A percentile compares a stretch with the other conserved stretches of the same genome.
Evolutionary conservation across 2,888 invertebrate species (phyloP).

Genomic region (Orchesellides sinensis): DNA sequence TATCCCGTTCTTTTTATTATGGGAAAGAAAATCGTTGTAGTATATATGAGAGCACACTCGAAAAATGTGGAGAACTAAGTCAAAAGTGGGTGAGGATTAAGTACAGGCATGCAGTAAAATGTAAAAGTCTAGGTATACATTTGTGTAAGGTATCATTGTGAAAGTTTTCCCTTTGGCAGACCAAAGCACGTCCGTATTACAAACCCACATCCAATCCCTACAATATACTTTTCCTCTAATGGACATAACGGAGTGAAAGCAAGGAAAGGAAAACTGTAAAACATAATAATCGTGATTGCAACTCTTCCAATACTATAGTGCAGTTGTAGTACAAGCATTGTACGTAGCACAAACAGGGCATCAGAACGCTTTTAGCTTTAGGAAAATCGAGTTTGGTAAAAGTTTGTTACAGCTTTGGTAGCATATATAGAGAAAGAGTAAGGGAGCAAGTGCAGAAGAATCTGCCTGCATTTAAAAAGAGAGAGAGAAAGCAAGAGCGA

Average conservation of each 20-base stretch:
- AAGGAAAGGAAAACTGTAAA: constrained; percentile 42
- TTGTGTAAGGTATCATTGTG: background rate
- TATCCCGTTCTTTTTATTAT: too few relatives aligned
- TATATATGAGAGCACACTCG: too few relatives aligned
- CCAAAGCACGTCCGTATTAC: constrained; percentile 20
- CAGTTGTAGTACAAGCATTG: background rate
- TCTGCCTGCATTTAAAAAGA: constrained; percentile 24
- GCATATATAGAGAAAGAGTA: background rate
- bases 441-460: constrained; percentile 62
- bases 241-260: constrained; percentile 31
- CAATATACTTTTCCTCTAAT: background rate
- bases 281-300: constrained; percentile 51
- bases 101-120: constrained; percentile 3
- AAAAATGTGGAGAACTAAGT: too few relatives aligned
- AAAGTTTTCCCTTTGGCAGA: constrained; percentile 1
- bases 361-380: constrained; percentile 5
- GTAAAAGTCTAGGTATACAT: background rate
- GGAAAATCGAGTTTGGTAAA: constrained; percentile 32
- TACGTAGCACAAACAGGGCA: background rate
- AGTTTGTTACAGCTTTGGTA: constrained; percentile 12
- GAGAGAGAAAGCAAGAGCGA: too few relatives aligned
- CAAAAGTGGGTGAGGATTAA: constrained; percentile 9
- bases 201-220: background rate
- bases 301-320: constrained; percentile 27
- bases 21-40: too few relatives aligned